Evolutionary conservation across 37 sponge, comb jelly and placozoan species (phyloP).

Genomic region (Lycopodina hypogea): DNA sequence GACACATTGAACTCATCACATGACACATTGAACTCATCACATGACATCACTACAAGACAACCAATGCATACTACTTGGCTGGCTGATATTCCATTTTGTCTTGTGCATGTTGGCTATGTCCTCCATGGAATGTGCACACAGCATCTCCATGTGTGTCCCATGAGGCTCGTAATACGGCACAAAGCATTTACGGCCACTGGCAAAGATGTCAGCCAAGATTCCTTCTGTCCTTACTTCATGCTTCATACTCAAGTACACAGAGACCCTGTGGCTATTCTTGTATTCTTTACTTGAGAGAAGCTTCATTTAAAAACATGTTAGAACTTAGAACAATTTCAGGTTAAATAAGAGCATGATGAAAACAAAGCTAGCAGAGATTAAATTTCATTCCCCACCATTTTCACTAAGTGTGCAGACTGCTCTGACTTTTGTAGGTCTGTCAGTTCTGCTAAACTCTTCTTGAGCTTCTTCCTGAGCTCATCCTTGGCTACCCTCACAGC

Average conservation of each 20-base stretch:
- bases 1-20: not conserved
- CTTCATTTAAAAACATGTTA: too few relatives aligned
- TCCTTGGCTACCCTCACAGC: constrained; percentile 49
- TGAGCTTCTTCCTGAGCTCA: constrained; percentile 45
- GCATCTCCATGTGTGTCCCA: constrained; percentile 72
- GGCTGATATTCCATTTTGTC: constrained; percentile 77
- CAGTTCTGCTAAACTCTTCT: constrained; percentile 32
- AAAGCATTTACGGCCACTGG: constrained; percentile 37
- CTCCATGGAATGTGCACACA: constrained; percentile 69
- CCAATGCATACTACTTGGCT: constrained; percentile 51
- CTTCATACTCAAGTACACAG: constrained; percentile 80
- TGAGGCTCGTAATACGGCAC: constrained; percentile 60
- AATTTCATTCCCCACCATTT: constrained; percentile 26
- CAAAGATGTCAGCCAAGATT: constrained; percentile 67
- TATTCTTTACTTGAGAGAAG: constrained; percentile 55
- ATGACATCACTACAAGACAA: not conserved
- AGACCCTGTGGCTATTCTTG: constrained; percentile 44
- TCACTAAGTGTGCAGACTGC: constrained; percentile 19
- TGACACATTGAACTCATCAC: not conserved
- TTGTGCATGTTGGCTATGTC: constrained; percentile 57
- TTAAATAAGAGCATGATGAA: not conserved
- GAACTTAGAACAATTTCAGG: not conserved
- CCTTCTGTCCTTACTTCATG: constrained; percentile 70
- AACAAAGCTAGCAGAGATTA: not conserved
- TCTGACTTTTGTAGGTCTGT: constrained; percentile 29